Evolutionary conservation across 1,140 invertebrate genomes (phyloP).

Genomic region (Adoxophyes honmai): DNA sequence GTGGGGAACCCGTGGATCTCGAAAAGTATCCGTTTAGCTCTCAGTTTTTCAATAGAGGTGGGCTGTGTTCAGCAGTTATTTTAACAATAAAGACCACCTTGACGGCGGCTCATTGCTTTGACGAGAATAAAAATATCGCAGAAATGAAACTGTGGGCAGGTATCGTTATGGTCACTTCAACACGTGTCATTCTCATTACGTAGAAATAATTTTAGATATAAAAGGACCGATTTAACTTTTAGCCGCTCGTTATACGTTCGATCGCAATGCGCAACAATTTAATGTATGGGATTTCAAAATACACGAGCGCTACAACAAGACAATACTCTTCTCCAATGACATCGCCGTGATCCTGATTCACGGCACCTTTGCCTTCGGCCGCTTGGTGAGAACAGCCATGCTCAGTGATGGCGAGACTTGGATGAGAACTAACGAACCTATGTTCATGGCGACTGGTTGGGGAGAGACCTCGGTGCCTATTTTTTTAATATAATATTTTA

Average conservation of each 20-base stretch:
- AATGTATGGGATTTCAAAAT: slow-evolving; percentile 37
- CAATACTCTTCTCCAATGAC: slow-evolving; percentile 33
- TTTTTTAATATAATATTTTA: too few species aligned
- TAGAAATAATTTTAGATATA: slow-evolving; percentile 8
- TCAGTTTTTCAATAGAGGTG: slow-evolving; percentile 39
- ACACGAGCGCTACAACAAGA: slow-evolving; percentile 32
- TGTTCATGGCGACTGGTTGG: slow-evolving; percentile 40
- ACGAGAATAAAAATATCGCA: slow-evolving; percentile 32
- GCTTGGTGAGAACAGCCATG: slow-evolving; percentile 28
- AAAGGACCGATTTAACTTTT: too few species aligned
- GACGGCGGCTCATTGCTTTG: slow-evolving; percentile 47
- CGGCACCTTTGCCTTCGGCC: slow-evolving; percentile 29
- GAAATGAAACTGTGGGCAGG: slow-evolving; percentile 44
- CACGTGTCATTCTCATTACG: not conserved
- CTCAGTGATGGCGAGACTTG: slow-evolving; percentile 25
- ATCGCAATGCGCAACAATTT: slow-evolving; percentile 22
- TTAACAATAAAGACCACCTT: slow-evolving; percentile 35
- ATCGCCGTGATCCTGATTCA: slow-evolving; percentile 41
- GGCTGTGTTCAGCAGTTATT: slow-evolving; percentile 37
- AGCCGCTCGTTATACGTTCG: slow-evolving; percentile 35
- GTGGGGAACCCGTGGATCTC: slow-evolving; percentile 24
- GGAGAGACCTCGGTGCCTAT: slow-evolving; percentile 33
- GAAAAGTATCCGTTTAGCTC: slow-evolving; percentile 35
- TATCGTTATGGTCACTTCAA: slow-evolving; percentile 16
- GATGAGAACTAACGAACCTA: slow-evolving; percentile 31